Evolutionary conservation across 53 echinoderm and acorn worm species (phyloP), one percentile per base, ranked within the genome.

Genomic region (Astropecten irregularis): DNA sequence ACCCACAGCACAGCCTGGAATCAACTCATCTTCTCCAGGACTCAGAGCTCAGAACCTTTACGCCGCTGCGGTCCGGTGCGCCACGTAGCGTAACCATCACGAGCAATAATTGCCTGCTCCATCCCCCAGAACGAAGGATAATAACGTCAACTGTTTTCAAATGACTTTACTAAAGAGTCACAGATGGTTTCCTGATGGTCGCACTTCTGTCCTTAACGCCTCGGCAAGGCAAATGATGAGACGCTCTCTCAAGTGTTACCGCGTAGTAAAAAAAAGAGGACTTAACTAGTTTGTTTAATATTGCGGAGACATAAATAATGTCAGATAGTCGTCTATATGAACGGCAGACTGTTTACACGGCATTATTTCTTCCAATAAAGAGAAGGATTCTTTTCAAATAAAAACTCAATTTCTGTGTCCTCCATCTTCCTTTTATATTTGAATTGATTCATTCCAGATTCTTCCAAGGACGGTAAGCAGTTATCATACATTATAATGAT

Each of bases 261-360:
- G 79, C 30, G 46, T 42, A 32, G 79, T 46, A 31, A 68, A 42
- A 42, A 4, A 68, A 68, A 68, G n/a, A 49, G 25, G 46, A 79
- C 48, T 79, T 79, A 79, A 44, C 63, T 42, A 79, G 79, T 61
- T 79, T 79, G 79, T 79, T 79, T 79, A 79, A 79, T 79, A 79
- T 31, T 18, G 32, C 15, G 21, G 22, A 22, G 49, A 46, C 32
- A 79, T 79, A 44, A 79, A 79, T 79, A 79, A 61, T 79, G 61
- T 48, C 27, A 9, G 44, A 9, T 47, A 42, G 47, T 60, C 35
- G 19, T 79, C 48, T 40, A 62, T 32, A 55, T 74, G 20, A 23
- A 26, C 26, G 23, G 56, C 9, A 58, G 19, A 54, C 20, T 2
- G 8, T 18, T 10, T 58, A n/a, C n/a, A n/a, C n/a, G n/a, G n/a